Conservation (phyloP, 1,140 invertebrate species). For the Pantala flavescens region DNA sequence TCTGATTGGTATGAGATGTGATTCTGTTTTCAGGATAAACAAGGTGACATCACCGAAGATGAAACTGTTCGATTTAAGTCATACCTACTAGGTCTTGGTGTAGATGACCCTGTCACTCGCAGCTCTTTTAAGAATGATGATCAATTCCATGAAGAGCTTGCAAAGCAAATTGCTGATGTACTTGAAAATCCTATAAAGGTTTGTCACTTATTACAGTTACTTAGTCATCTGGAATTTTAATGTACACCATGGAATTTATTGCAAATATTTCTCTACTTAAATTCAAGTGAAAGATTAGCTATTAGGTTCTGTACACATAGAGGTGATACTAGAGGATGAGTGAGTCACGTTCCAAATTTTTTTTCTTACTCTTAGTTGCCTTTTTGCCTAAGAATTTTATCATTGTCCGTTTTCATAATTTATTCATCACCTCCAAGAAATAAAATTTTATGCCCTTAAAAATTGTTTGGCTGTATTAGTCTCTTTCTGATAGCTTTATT, state of each 20-base stretch:
- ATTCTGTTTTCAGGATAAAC: constrained; percentile 58
- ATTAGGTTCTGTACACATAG: too few species aligned
- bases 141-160: constrained; percentile 77
- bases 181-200: constrained; percentile 73
- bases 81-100: constrained; percentile 90
- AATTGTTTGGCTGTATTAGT: too few species aligned
- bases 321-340: too few species aligned
- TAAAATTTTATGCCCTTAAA: too few species aligned
- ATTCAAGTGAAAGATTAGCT: too few species aligned
- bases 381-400: too few species aligned
- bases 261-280: background rate
- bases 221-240: constrained; percentile 8
- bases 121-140: constrained; percentile 77
- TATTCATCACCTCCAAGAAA: too few species aligned
- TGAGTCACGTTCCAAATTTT: too few species aligned
- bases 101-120: constrained; percentile 93
- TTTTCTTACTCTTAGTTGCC: too few species aligned
- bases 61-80: constrained; percentile 94
- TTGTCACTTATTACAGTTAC: constrained; percentile 24
- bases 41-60: constrained; percentile 94
- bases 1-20: too few species aligned
- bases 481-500: too few species aligned
- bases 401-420: too few species aligned
- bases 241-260: background rate
- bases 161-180: constrained; percentile 74